A percentile compares a stretch with the other conserved stretches of the same genome.
Conservation (phyloP, 2,888 invertebrate species). For the Gisinianus flammeolus region DNA sequence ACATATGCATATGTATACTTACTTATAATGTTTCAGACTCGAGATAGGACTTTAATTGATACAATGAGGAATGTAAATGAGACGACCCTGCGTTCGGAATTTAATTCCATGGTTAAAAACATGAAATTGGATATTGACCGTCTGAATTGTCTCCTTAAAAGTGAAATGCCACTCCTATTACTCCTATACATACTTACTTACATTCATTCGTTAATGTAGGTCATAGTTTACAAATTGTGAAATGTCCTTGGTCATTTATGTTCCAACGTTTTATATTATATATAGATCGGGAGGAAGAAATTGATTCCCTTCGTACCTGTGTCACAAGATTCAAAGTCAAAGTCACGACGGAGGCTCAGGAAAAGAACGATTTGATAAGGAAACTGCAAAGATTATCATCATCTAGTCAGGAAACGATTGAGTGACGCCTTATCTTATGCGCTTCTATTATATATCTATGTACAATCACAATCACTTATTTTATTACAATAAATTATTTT, state of each 20-base stretch:
- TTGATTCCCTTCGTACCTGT: conserved; percentile 41
- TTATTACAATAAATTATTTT: no score
- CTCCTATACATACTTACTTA: no score
- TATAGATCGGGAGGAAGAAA: conserved; percentile 45
- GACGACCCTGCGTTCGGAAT: conserved; percentile 36
- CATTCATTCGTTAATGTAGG: no score
- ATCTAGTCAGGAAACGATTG: conserved; percentile 30
- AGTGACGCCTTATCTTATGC: no score
- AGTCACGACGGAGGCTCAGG: conserved; percentile 41
- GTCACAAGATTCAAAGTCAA: conserved; percentile 43
- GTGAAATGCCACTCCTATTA: conserved; percentile 8
- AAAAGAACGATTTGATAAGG: conserved; percentile 42
- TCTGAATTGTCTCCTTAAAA: conserved; percentile 36
- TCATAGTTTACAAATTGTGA: no score
- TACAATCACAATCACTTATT: no score
- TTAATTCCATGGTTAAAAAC: conserved; percentile 38
- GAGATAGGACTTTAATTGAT: conserved; percentile 42
- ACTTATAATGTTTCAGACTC: conserved; percentile 1
- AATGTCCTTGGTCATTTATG: no score
- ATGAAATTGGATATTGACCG: conserved; percentile 41
- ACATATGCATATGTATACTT: no score
- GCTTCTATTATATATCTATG: no score
- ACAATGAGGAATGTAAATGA: conserved; percentile 45
- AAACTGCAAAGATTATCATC: conserved; percentile 43
- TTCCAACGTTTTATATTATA: no score